A percentile compares a stretch with the other conserved stretches of the same genome.
Conservation (phyloP, 2,888 invertebrate species). For the Eupelmus urozonus region DNA sequence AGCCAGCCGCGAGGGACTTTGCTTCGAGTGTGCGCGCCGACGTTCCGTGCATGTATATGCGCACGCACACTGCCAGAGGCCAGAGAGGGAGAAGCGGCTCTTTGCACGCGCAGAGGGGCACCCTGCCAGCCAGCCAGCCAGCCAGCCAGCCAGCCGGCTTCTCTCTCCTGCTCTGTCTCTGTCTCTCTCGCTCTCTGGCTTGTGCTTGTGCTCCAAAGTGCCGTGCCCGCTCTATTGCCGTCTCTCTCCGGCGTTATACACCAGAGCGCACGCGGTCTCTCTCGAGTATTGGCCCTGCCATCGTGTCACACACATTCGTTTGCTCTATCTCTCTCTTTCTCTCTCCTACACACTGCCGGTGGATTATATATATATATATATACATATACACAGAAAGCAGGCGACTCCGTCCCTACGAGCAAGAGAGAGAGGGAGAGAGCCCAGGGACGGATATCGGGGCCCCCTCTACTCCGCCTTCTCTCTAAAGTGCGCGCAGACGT, state of each 20-base stretch:
- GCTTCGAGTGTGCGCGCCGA: constrained; percentile 34
- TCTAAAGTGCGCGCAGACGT: constrained; percentile 50
- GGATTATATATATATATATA: no score
- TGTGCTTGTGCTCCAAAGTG: no score
- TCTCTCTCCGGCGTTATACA: constrained; percentile 5
- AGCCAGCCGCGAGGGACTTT: constrained; percentile 49
- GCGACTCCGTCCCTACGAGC: constrained; percentile 6
- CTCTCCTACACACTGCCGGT: no score
- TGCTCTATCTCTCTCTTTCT: background rate
- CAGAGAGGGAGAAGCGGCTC: constrained; percentile 1
- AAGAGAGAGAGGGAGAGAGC: constrained; percentile 17
- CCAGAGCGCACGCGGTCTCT: constrained; percentile 13
- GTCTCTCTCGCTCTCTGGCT: constrained; percentile 16
- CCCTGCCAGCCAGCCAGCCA: constrained; percentile 28
- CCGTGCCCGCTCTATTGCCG: background rate
- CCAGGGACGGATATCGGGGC: constrained; percentile 56
- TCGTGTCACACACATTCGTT: constrained; percentile 44
- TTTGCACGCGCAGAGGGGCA: constrained; percentile 28
- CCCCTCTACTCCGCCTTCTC: constrained; percentile 19
- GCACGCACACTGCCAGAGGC: no score
- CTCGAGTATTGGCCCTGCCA: constrained; percentile 56
- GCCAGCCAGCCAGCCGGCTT: constrained; percentile 2
- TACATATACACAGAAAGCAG: no score
- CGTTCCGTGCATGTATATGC: no score
- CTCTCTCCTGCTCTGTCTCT: constrained; percentile 10